phyloP scores from a whole-genome alignment of 2,113 vertebrate species.

The Lagenorhynchus albirostris region DNA sequence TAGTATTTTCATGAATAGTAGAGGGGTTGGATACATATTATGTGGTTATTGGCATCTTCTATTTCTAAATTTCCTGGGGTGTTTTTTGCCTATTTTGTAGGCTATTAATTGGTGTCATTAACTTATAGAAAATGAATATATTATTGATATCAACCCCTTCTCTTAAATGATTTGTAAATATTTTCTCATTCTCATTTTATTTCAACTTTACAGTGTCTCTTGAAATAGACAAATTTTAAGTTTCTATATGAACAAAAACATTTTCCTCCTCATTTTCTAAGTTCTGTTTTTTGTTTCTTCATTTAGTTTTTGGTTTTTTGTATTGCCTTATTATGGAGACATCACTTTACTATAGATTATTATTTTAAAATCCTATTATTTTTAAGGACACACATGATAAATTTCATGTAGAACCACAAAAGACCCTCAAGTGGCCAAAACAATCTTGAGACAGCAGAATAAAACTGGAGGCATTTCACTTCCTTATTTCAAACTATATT shows the following conservation, averaged over 20 bases:
- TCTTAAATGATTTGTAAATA: background rate
- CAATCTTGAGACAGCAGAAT: background rate
- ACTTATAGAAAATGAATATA: background rate
- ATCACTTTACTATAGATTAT: background rate
- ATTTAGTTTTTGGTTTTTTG: background rate
- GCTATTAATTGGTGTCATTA: background rate
- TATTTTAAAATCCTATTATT: background rate
- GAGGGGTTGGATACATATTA: background rate
- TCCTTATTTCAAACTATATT: background rate
- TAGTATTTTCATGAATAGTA: background rate
- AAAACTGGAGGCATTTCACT: background rate
- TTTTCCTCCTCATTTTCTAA: background rate
- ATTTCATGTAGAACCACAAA: background rate
- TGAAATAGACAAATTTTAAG: background rate
- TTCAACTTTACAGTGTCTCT: background rate
- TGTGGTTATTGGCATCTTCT: background rate
- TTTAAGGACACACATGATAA: background rate
- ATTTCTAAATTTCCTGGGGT: background rate
- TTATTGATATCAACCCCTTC: background rate
- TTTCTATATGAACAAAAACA: background rate
- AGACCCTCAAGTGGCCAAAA: background rate
- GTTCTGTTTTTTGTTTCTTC: background rate
- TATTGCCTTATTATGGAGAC: background rate
- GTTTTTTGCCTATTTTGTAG: too few species aligned
- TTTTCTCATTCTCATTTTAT: background rate